phyloP scores from a whole-genome alignment of 2,888 invertebrate species.

The Mamestra brassicae region DNA sequence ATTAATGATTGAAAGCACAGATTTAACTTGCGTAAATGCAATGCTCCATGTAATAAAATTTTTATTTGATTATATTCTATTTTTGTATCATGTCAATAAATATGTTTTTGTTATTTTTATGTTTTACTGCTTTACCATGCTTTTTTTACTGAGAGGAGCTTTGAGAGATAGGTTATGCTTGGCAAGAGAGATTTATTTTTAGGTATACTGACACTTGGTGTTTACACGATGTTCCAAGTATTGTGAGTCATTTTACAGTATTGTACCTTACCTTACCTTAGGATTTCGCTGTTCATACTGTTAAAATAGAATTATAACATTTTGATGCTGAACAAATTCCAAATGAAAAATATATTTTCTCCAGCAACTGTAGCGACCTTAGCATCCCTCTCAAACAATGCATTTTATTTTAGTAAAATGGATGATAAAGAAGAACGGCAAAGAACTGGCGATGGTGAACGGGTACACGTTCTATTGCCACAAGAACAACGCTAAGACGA shows the following conservation, averaged over 20 bases:
- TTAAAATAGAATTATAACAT: too few species aligned
- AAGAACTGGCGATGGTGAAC: conserved; percentile 68
- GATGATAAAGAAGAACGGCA: conserved; percentile 63
- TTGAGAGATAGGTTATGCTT: not conserved
- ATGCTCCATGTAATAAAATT: too few species aligned
- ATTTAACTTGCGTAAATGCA: too few species aligned
- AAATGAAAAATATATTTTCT: not conserved
- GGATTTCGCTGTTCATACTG: too few species aligned
- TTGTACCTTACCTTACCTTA: too few species aligned
- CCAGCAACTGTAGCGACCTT: too few species aligned
- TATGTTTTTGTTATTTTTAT: not conserved
- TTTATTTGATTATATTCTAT: not conserved
- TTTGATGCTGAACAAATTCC: too few species aligned
- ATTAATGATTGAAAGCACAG: too few species aligned
- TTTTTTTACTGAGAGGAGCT: not conserved
- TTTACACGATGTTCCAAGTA: too few species aligned
- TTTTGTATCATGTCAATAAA: conserved; percentile 6
- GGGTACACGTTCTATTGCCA: conserved; percentile 71
- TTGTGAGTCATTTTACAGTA: not conserved
- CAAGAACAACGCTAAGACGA: conserved; percentile 56
- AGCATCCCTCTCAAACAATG: too few species aligned
- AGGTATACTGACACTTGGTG: too few species aligned
- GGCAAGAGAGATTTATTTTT: too few species aligned
- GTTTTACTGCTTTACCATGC: not conserved
- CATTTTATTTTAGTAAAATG: conserved; percentile 56